These are phyloP conservation scores for Maconellicoccus hirsutus DNA, from an alignment of 1,140 invertebrate genomes.

Conservation along the genomic window DNA sequence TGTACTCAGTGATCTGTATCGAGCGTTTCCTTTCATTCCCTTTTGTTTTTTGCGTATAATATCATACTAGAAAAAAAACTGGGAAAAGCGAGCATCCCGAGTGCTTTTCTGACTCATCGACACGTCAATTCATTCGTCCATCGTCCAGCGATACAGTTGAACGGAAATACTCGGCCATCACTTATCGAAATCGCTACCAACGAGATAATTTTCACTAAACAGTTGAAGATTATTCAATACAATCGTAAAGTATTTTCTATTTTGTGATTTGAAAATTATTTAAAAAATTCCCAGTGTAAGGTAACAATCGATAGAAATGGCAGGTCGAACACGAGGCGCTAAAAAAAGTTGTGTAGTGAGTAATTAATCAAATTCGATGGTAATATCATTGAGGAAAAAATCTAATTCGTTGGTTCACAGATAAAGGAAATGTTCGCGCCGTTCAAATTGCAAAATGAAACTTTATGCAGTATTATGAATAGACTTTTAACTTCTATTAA, in stretches of 20 bases:
- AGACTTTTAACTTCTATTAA: conserved; percentile 61
- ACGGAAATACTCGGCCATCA: not conserved
- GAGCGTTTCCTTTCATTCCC: not conserved
- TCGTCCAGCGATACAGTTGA: too few relatives aligned
- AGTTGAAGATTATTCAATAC: not conserved
- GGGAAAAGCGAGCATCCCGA: too few relatives aligned
- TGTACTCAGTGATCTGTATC: conserved; percentile 1
- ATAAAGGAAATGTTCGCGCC: not conserved
- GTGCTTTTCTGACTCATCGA: too few relatives aligned
- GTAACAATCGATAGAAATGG: not conserved
- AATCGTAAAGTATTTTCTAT: not conserved
- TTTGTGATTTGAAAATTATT: not conserved
- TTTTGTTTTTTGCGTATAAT: not conserved
- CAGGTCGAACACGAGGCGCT: not conserved
- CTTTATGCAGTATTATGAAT: conserved; percentile 27
- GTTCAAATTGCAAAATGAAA: conserved; percentile 6
- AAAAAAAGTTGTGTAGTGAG: not conserved
- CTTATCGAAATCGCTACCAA: not conserved
- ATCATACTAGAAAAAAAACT: too few relatives aligned
- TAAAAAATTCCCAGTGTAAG: not conserved
- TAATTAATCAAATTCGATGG: not conserved
- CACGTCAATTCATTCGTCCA: too few relatives aligned
- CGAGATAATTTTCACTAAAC: not conserved
- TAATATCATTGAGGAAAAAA: too few relatives aligned
- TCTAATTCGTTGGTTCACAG: not conserved